Evolutionary conservation across 2,888 invertebrate species (phyloP), one percentile per base, ranked within the genome.

Genomic region (Helleia helle): DNA sequence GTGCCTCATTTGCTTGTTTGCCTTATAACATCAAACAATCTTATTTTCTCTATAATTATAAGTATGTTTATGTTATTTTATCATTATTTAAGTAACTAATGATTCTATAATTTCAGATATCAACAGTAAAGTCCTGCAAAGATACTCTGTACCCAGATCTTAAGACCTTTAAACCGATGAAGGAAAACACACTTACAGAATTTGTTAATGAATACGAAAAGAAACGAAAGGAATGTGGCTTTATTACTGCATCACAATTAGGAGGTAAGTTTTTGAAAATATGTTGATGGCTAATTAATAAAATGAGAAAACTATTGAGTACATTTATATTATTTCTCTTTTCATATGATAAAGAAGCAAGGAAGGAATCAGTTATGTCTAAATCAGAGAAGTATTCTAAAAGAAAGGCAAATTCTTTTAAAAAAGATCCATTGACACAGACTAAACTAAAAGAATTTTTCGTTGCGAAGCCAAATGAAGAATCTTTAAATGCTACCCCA

Each of bases 41-140:
- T n/a, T n/a, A n/a, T n/a, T n/a, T n/a, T n/a, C n/a, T n/a, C n/a
- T n/a, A n/a, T n/a, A n/a, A n/a, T n/a, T n/a, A n/a, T n/a, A n/a
- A n/a, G n/a, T n/a, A n/a, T n/a, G n/a, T n/a, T n/a, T n/a, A n/a
- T n/a, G n/a, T n/a, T n/a, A n/a, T n/a, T n/a, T n/a, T n/a, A n/a
- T n/a, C n/a, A n/a, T n/a, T n/a, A n/a, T n/a, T n/a, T n/a, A n/a
- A n/a, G n/a, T n/a, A n/a, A n/a, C n/a, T n/a, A n/a, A n/a, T n/a
- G n/a, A 34, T 24, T 25, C 25, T 31, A n/a, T 6, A 15, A 14
- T 72, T 84, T 27, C 54, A 92, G 91, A 86, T 91, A 62, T 70
- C 89, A 17, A 70, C 80, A 18, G 85, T 92, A 36, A 91, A 90
- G 59, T 85, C 87, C 44, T 74, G 76, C 47, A 89, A 59, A 46